phyloP scores from a whole-genome alignment of 2,888 invertebrate genomes.

The Automeris io region DNA sequence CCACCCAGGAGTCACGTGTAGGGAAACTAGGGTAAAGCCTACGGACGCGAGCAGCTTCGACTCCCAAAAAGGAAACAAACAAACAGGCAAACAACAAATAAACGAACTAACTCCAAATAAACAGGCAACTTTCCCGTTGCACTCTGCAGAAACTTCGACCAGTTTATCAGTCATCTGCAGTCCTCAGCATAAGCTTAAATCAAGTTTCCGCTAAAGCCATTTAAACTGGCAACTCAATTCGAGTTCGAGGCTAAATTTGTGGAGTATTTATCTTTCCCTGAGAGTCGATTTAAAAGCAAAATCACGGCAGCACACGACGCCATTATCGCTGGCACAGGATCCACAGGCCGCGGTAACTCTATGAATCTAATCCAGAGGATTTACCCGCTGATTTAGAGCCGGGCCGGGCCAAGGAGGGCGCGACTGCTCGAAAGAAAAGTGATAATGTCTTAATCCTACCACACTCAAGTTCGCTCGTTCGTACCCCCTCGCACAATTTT shows the following conservation, averaged over 20 bases:
- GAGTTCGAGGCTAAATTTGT: constrained; percentile 53
- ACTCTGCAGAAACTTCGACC: constrained; percentile 29
- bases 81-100: no score
- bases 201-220: constrained; percentile 54
- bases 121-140: background rate
- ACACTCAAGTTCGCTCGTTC: constrained; percentile 62
- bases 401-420: constrained; percentile 61
- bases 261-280: constrained; percentile 67
- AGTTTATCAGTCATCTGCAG: constrained; percentile 59
- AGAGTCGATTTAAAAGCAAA: constrained; percentile 75
- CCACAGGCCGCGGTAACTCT: constrained; percentile 73
- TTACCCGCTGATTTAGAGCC: constrained; percentile 76
- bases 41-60: no score
- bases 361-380: constrained; percentile 78
- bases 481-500: constrained; percentile 58
- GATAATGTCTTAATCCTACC: constrained; percentile 82
- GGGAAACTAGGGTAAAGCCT: no score
- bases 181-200: constrained; percentile 52
- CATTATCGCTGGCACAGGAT: constrained; percentile 68
- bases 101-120: no score
- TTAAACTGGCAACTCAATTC: constrained; percentile 58
- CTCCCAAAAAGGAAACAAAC: no score
- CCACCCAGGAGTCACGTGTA: no score
- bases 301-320: constrained; percentile 73
- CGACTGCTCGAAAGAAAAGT: constrained; percentile 78